These are phyloP conservation scores for Etheostoma perlongum DNA, from an alignment of 2,797 vertebrate genomes.

Conservation along the genomic window DNA sequence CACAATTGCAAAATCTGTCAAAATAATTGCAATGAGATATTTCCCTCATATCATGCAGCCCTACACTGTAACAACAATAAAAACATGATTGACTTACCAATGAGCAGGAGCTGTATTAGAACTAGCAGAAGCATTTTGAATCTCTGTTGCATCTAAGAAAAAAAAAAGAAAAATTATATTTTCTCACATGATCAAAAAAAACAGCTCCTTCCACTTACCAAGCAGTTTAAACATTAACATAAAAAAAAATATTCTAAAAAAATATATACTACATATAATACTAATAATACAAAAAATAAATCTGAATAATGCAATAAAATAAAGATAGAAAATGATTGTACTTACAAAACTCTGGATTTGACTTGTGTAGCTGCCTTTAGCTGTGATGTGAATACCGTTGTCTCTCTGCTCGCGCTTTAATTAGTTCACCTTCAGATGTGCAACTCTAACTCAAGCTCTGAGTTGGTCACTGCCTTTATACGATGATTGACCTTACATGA, in stretches of 20 bases:
- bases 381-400: background rate
- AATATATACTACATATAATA: background rate
- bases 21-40: too few relatives aligned
- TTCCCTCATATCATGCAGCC: too few relatives aligned
- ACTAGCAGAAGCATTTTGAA: constrained; percentile 49
- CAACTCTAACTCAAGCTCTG: background rate
- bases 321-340: background rate
- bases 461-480: constrained; percentile 44
- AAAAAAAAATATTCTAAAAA: too few relatives aligned
- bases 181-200: background rate
- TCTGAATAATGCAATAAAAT: background rate
- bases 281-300: background rate
- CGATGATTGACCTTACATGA: background rate
- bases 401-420: background rate
- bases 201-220: background rate
- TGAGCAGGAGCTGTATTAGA: constrained; percentile 53
- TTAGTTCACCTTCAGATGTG: constrained; percentile 2
- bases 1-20: too few relatives aligned
- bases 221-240: too few relatives aligned
- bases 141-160: constrained; percentile 26
- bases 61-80: background rate
- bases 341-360: constrained; percentile 35
- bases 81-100: constrained; percentile 39
- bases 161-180: background rate
- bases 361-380: background rate